Conservation (phyloP, 2,113 vertebrate species). For the Sylvilagus bachmani region DNA sequence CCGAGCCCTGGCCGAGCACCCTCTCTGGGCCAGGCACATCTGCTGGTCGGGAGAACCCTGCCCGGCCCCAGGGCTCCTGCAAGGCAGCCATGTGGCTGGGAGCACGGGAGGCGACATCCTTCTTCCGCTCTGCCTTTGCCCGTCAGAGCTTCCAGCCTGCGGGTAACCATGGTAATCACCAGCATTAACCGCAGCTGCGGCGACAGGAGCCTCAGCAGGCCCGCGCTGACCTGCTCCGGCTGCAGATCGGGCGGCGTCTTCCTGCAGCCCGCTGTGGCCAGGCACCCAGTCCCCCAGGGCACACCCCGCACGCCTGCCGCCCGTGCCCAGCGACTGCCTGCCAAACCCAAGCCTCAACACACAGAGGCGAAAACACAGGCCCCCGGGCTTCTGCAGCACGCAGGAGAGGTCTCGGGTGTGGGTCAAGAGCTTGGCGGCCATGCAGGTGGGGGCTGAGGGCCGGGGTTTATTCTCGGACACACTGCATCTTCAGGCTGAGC, state of each 20-base stretch:
- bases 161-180: conserved; percentile 82
- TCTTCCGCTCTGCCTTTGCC: conserved; percentile 61
- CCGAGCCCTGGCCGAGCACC: background rate
- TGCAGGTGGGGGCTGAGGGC: background rate
- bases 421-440: background rate
- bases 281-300: fast-evolving
- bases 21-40: background rate
- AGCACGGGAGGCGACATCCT: conserved; percentile 55
- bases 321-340: background rate
- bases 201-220: conserved; percentile 61
- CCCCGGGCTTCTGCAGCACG: no score
- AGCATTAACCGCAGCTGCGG: conserved; percentile 49
- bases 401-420: background rate
- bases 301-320: background rate
- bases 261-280: background rate
- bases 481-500: background rate
- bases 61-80: background rate
- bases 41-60: background rate
- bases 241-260: background rate
- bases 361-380: no score
- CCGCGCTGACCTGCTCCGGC: conserved; percentile 32
- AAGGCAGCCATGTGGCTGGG: background rate
- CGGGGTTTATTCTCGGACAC: background rate
- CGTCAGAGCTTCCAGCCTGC: conserved; percentile 66
- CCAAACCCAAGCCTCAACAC: background rate